Base-by-base conservation (phyloP, 1,140 invertebrate genomes). In the Bombus pyrosoma region DNA sequence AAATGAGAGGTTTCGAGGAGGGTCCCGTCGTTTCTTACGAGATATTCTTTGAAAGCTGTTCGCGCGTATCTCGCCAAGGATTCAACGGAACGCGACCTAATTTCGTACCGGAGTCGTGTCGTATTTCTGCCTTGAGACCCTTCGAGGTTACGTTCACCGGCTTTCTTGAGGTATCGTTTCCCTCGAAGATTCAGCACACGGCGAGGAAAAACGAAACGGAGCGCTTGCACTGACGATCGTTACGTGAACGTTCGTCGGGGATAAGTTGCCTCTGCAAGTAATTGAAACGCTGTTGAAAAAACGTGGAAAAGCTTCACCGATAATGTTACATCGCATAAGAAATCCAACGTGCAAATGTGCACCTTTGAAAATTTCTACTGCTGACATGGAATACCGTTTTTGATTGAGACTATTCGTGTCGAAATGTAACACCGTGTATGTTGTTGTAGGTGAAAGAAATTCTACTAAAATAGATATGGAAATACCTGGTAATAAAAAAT, bases 101-200 rank as follows among this genome's bases (percentile, higher is more conserved):
- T 84, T 84, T 72, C 43, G 25, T 69, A 22, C 53, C 34, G 15
- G 32, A 32, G 15, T 25, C 3, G 80, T 43, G 64, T 73, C 69
- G 41, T 47, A n/a, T 59, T 71, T 41, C 64, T 64, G 39, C 82
- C 75, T 84, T 62, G 53, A 84, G 75, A 84, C 66, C 75, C 66
- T 78, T 79, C 75, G 82, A 84, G 66, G 75, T 79, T 72, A 79
- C 53, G 34, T 43, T 79, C 82, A 47, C 68, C 64, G 1, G 22
- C 41, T 83, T 78, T 78, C 47, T 37, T 32, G 62, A 25, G 43
- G 25, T 71, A 66, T 78, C 47, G 37, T 84, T 79, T 84, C 43
- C 43, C 53, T 79, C 37, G 37, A 34, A 62, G 37, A 22, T 25
- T 39, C 43, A n/a, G 22, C 4, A n/a, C 15, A 0, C 15, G 0